Evolutionary conservation across 2,888 invertebrate species (phyloP).

Genomic region (Morpho helenor): DNA sequence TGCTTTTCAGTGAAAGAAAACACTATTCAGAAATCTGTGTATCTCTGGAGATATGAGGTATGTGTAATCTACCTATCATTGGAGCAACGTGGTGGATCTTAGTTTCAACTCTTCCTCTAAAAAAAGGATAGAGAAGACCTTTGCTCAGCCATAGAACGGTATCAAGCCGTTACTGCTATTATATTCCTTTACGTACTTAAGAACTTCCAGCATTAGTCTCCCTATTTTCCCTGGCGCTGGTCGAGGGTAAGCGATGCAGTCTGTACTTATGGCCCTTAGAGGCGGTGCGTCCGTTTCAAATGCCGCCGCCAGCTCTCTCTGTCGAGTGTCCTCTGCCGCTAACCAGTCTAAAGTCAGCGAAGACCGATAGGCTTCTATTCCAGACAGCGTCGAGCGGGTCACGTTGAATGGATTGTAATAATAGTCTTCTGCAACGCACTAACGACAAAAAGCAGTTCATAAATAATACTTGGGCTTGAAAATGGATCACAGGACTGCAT

Average conservation of each 20-base stretch:
- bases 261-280: slow-evolving; percentile 38
- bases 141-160: too few species aligned
- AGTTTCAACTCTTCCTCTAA: too few species aligned
- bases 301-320: slow-evolving; percentile 51
- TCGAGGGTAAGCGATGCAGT: slow-evolving; percentile 50
- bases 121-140: not conserved
- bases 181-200: slow-evolving; percentile 43
- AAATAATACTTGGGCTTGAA: too few species aligned
- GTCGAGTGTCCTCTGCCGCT: slow-evolving; percentile 54
- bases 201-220: slow-evolving; percentile 55
- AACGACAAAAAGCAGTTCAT: not conserved
- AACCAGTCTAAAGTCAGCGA: slow-evolving; percentile 62
- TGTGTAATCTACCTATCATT: too few species aligned
- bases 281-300: slow-evolving; percentile 50
- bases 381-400: slow-evolving; percentile 43
- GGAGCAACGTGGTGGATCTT: too few species aligned
- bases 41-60: too few species aligned
- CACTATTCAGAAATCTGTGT: too few species aligned
- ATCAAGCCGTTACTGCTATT: too few species aligned
- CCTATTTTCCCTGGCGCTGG: slow-evolving; percentile 59
- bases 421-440: slow-evolving; percentile 42
- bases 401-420: slow-evolving; percentile 44
- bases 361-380: slow-evolving; percentile 55
- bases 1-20: too few species aligned
- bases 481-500: too few species aligned